Conservation (phyloP, 2,888 invertebrate species). For the Idaea biselata region DNA sequence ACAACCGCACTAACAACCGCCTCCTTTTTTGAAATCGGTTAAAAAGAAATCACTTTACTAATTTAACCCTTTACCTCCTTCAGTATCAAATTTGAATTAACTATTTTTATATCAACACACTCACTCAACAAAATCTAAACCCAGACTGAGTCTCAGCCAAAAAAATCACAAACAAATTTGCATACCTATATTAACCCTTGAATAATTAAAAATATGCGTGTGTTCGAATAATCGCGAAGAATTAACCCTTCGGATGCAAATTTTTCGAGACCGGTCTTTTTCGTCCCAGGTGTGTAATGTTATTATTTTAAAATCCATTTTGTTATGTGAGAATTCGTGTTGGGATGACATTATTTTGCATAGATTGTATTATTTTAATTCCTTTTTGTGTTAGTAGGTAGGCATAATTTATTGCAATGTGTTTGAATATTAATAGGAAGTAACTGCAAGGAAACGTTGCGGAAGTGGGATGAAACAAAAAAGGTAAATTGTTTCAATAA, state of each 20-base stretch:
- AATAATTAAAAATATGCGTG: constrained; percentile 80
- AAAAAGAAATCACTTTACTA: not conserved
- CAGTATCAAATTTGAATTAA: not conserved
- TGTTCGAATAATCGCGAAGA: constrained; percentile 75
- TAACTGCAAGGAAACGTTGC: too few relatives aligned
- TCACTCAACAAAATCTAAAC: constrained; percentile 58
- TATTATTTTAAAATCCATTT: constrained; percentile 57
- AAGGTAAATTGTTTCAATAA: too few relatives aligned
- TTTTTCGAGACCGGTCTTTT: constrained; percentile 66
- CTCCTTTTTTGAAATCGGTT: too few relatives aligned
- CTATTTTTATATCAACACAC: constrained; percentile 27
- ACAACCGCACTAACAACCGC: too few relatives aligned
- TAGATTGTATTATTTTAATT: constrained; percentile 14
- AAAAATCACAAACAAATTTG: constrained; percentile 55
- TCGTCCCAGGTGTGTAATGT: constrained; percentile 63
- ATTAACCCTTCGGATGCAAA: constrained; percentile 78
- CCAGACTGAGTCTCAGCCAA: constrained; percentile 57
- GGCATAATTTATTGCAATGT: not conserved
- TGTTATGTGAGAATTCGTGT: constrained; percentile 36
- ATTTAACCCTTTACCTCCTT: not conserved
- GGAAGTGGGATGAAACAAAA: too few relatives aligned
- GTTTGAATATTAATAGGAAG: not conserved
- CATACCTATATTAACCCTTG: constrained; percentile 79
- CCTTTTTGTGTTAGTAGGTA: constrained; percentile 6
- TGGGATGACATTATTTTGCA: constrained; percentile 17